Evolutionary conservation across 53 echinoderm and acorn worm species (phyloP), one percentile per base, ranked within the genome.

Genomic region (Pentamera pediparva): DNA sequence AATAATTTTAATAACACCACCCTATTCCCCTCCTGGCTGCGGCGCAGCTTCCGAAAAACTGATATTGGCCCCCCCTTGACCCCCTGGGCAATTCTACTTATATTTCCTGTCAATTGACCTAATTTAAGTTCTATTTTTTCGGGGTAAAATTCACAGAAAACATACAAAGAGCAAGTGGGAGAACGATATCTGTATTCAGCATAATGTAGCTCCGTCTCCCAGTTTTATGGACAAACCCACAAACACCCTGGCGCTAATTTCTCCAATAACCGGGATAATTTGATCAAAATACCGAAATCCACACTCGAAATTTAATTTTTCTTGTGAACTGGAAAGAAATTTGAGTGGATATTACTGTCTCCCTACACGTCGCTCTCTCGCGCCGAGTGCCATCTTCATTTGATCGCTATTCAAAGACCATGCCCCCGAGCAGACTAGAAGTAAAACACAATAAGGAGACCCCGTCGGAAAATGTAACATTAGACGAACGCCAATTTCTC

Each of bases 281-380:
- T 72, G 73, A 72, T 72, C 73, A 72, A 72, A 72, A 72, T 72
- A 54, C 67, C 73, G 73, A 72, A 72, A 72, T 51, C 73, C 55
- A 70, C 70, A 70, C 70, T 51, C 51, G 51, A 31, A 70, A 70
- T 70, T 70, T 50, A 70, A 70, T 70, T 70, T 51, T 50, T 70
- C 49, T n/a, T n/a, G 52, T 51, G 52, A 70, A 70, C 30, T 51
- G 70, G n/a, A 48, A 70, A 28, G 70, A 70, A 70, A 70, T 51
- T 70, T 48, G 70, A 70, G 73, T 67, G 67, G 40, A 67, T 43
- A 67, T 67, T 67, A 67, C 41, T 45, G 45, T 67, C 67, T 24
- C 29, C 19, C n/a, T 55, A 25, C 55, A 11, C 32, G 61, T 61
- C 32, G 30, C 32, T 61, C 34, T 61, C 61, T 61, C 32, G 19